Evolutionary conservation across 2,113 vertebrate genomes (phyloP), one percentile per base, ranked within the genome.

Genomic region (Romanogobio albipinnatus): DNA sequence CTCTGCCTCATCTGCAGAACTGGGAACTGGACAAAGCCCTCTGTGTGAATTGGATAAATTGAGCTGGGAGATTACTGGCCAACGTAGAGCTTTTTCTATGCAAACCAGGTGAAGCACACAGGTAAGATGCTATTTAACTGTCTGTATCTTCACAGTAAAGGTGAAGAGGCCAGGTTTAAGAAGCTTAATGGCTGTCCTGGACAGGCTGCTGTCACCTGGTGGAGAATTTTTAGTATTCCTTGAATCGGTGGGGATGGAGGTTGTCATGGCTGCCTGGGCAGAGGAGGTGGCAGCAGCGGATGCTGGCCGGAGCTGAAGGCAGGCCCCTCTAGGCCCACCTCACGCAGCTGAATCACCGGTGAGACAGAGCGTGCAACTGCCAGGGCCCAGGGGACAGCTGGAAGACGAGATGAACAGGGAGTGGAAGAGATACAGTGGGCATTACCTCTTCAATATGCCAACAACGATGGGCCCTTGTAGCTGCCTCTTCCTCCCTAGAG

Each of bases 401-500:
- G 45, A 73, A 76, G 74, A 66, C 19, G 14, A 79, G 51, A 81
- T 45, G 17, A 49, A 53, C 17, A 49, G 33, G 45, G 61, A 62
- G 79, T 29, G 64, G 24, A 49, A 71, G 33, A 53, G 70, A 73
- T 62, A 76, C 47, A 33, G 43, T 84, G 59, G 33, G 76, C 53
- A 85, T 80, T 85, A 81, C 61, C 62, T 84, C 43, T 81, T 70
- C 43, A 84, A 66, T 86, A 86, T 84, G 82, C 85, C 83, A 86
- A 82, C 53, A 86, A 84, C 22, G 62, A 74, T 89, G 85, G 33
- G 9, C 49, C 11, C 62, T 36, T 8, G 0, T 56, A 39, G 29
- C 13, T 13, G 39, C 86, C 90, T 91, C 84, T 89, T 92, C 91
- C 91, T 91, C 92, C 92, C 91, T 86, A 83, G 91, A 90, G 93